These are phyloP conservation scores for Turritopsis rubra DNA, from an alignment of 30 jellyfish, hydroid and myxozoan species.

Conservation along the genomic window DNA sequence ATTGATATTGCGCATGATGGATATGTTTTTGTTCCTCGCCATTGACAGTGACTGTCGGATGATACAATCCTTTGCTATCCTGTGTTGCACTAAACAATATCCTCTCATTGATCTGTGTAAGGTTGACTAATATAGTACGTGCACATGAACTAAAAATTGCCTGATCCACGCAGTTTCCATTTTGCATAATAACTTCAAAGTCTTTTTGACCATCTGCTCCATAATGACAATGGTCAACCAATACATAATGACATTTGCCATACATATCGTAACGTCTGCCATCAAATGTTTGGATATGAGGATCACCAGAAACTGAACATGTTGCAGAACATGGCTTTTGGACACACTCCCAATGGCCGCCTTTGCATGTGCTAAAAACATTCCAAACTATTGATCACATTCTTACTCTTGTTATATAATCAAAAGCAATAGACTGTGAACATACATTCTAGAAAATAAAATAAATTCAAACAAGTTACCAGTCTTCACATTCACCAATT, in stretches of 20 bases:
- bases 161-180: conserved; percentile 59
- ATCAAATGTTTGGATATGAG: conserved; percentile 90
- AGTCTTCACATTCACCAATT: conserved; percentile 77
- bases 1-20: conserved; percentile 38
- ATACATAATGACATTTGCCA: conserved; percentile 89
- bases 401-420: too few relatives aligned
- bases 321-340: conserved; percentile 85
- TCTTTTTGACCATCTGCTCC: conserved; percentile 51
- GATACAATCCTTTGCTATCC: conserved; percentile 20
- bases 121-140: conserved; percentile 60
- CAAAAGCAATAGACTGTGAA: not conserved
- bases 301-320: conserved; percentile 88
- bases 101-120: conserved; percentile 45
- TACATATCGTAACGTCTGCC: conserved; percentile 86
- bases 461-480: conserved; percentile 52
- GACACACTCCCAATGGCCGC: conserved; percentile 85
- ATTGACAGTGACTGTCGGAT: conserved; percentile 58
- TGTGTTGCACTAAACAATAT: conserved; percentile 37
- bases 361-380: conserved; percentile 59
- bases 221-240: conserved; percentile 89
- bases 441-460: not conserved
- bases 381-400: not conserved
- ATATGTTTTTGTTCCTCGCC: conserved; percentile 64
- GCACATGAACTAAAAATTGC: conserved; percentile 75
- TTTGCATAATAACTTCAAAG: conserved; percentile 68